These are phyloP conservation scores for Alosa alosa DNA, from an alignment of 2,113 vertebrate genomes.

Conservation along the genomic window DNA sequence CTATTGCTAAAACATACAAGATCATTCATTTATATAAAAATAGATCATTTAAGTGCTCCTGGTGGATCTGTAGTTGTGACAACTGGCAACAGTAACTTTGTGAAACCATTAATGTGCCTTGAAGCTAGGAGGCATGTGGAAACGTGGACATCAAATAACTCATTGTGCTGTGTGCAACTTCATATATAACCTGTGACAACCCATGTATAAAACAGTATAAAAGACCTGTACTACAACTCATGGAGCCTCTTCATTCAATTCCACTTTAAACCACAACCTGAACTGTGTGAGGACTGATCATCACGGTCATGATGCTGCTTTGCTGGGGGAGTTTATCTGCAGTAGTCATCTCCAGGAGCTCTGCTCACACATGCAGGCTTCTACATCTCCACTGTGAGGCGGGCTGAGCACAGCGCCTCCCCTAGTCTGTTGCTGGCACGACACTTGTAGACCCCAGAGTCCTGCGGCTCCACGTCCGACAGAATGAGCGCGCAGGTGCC, in stretches of 20 bases:
- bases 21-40: not conserved
- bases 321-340: not conserved
- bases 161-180: not conserved
- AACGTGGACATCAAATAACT: not conserved
- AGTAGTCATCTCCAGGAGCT: not conserved
- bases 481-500: conserved; percentile 70
- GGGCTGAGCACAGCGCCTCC: conserved; percentile 58
- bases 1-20: not conserved
- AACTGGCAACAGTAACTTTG: not conserved
- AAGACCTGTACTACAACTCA: not conserved
- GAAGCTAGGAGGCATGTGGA: not conserved
- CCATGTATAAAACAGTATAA: not conserved
- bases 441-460: conserved; percentile 73
- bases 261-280: not conserved
- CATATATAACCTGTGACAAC: not conserved
- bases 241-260: not conserved
- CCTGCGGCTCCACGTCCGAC: conserved; percentile 48
- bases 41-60: not conserved
- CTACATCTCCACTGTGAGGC: conserved; percentile 48
- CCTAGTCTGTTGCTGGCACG: conserved; percentile 62
- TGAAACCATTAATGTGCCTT: not conserved
- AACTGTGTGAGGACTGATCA: not conserved
- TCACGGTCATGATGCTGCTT: not conserved
- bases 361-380: not conserved
- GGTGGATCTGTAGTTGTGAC: not conserved